These are phyloP conservation scores for Sphenodon punctatus DNA, from an alignment of 2,797 vertebrate genomes.

Conservation along the genomic window DNA sequence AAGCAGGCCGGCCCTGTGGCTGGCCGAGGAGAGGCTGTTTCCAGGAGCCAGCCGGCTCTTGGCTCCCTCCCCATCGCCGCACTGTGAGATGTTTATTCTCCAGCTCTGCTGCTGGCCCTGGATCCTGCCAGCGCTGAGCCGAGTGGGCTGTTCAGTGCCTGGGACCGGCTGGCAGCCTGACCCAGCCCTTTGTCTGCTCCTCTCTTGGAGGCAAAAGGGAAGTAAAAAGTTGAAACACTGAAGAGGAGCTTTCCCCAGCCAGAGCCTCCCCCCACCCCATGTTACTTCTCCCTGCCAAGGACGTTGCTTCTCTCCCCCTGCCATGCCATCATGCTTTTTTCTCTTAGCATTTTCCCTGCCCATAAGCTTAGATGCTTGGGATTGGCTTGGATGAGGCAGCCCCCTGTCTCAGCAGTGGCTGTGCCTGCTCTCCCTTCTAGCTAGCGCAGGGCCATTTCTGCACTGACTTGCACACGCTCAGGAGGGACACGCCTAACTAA, in stretches of 20 bases:
- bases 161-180: constrained; percentile 38
- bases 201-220: neutral
- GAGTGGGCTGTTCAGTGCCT: constrained; percentile 10
- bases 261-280: neutral
- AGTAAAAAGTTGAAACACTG: neutral
- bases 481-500: no score
- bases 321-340: neutral
- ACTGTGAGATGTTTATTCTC: constrained; percentile 51
- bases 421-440: no score
- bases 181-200: neutral
- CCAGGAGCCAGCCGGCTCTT: constrained; percentile 35
- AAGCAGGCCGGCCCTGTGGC: neutral
- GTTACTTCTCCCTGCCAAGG: neutral
- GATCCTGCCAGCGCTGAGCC: constrained; percentile 1
- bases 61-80: constrained; percentile 32
- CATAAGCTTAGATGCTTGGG: no score
- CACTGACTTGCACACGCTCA: no score
- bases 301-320: neutral
- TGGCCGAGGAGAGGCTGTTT: constrained; percentile 49
- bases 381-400: no score
- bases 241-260: neutral
- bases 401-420: no score
- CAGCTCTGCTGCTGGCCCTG: constrained; percentile 1
- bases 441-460: no score
- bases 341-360: neutral